These are phyloP conservation scores for Pampusana beccarii DNA, from an alignment of 2,113 vertebrate species.

Conservation along the genomic window DNA sequence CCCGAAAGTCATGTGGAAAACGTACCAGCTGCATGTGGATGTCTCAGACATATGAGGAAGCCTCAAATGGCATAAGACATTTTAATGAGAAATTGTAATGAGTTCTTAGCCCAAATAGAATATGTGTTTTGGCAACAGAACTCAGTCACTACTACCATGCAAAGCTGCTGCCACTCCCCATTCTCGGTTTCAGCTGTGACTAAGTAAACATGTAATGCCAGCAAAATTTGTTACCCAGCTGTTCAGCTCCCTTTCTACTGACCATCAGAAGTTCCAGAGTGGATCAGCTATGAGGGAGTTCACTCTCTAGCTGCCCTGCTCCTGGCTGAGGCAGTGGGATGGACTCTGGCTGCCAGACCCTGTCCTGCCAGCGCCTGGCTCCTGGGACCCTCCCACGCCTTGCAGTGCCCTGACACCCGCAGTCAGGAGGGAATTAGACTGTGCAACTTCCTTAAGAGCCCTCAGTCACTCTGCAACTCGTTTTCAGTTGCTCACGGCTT, in stretches of 20 bases:
- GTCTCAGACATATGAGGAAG: not conserved
- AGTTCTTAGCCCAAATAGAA: no score
- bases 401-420: not conserved
- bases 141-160: not conserved
- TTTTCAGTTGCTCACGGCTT: not conserved
- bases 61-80: not conserved
- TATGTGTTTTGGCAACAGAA: not conserved
- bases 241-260: not conserved
- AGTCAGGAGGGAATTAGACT: not conserved
- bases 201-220: not conserved
- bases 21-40: not conserved
- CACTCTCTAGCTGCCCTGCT: not conserved
- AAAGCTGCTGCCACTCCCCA: not conserved
- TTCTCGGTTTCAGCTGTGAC: not conserved
- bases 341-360: not conserved
- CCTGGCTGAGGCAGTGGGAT: accelerated
- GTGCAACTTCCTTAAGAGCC: not conserved
- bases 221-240: not conserved
- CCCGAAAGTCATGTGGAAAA: not conserved
- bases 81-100: no score
- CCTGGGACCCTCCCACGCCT: not conserved
- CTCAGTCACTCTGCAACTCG: not conserved
- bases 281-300: not conserved
- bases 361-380: not conserved
- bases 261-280: not conserved